Base-by-base conservation (phyloP, 2,113 vertebrate genomes). In the Corythoichthys intestinalis region DNA sequence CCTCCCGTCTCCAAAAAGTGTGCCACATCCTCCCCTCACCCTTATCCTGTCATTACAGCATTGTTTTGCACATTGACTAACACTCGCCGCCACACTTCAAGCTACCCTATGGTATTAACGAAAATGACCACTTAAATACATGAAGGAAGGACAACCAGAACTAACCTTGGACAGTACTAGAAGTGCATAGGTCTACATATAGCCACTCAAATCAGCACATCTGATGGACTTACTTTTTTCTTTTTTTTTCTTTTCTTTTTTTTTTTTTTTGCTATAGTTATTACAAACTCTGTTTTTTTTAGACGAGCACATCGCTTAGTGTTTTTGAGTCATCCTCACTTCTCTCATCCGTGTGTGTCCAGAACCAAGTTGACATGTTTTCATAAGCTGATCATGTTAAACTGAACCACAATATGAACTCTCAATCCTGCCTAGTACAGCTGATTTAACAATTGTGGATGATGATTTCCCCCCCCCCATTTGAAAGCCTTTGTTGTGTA, bases 301-400 rank as follows among this genome's bases (percentile, higher is more conserved):
- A 72, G 75, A 79, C 67, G 64, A 64, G 70, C 63, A 57, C 37
- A 39, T 61, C 73, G 75, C 72, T 10, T n/a, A n/a, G 59, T 20
- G 17, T 62, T 44, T 46, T 49, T 37, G 11, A 34, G 57, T 67
- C 54, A 20, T 3, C 46, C 68, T 39, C 64, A 3, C 64, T 76
- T 53, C 37, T 71, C 78, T 71, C 74, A 65, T 89, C 75, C 10
- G 28, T 57, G 14, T 62, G 59, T 67, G 78, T 69, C 54, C 69
- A 75, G 63, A 73, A 73, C 71, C 67, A 61, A 70, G 62, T 28
- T 89, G 87, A 90, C 87, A 86, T 82, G 84, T 89, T 90, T 72
- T 83, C 80, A 75, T 83, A 83, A 15, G 37, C 53, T 58, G 14
- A 72, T 80, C 69, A 67, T 28, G 35, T 78, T 17, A 66, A 71